Percentiles rank a stretch among this genome's conserved stretches.
phyloP scores from a whole-genome alignment of 2,113 vertebrate species.

The Pyxicephalus adspersus region DNA sequence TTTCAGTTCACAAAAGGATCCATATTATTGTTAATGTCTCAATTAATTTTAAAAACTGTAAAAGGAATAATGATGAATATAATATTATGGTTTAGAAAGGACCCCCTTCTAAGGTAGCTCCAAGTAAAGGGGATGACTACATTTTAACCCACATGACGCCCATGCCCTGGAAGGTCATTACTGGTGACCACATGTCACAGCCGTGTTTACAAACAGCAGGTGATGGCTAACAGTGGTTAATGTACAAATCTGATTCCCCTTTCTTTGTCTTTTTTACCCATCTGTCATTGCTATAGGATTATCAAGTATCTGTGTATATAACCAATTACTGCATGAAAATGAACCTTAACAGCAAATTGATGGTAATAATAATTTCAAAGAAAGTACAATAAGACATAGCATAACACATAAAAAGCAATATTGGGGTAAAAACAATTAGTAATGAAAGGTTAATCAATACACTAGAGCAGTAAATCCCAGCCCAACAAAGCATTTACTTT shows the following conservation, averaged over 20 bases:
- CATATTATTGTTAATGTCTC: too few relatives aligned
- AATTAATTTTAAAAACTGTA: not conserved
- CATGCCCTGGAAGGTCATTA: slow-evolving; percentile 71
- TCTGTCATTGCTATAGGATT: slow-evolving; percentile 66
- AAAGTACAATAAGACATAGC: not conserved
- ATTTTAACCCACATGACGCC: slow-evolving; percentile 28
- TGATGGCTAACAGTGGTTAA: slow-evolving; percentile 65
- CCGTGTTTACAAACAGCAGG: slow-evolving; percentile 72
- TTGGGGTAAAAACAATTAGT: not conserved
- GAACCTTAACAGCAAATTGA: not conserved
- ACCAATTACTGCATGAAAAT: not conserved
- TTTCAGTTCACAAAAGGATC: too few relatives aligned
- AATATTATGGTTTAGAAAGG: not conserved
- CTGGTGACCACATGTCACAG: slow-evolving; percentile 73
- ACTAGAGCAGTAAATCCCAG: too few relatives aligned
- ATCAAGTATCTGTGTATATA: not conserved
- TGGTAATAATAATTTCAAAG: not conserved
- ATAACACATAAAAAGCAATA: not conserved
- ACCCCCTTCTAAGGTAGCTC: slow-evolving; percentile 6
- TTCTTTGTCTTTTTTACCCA: slow-evolving; percentile 66
- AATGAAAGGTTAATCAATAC: too few relatives aligned
- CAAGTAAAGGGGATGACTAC: slow-evolving; percentile 49
- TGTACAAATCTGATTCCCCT: slow-evolving; percentile 63
- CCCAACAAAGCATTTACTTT: not conserved
- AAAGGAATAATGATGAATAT: not conserved